Evolutionary conservation across 2,888 invertebrate species (phyloP).

Genomic region (Drosophila birchii): DNA sequence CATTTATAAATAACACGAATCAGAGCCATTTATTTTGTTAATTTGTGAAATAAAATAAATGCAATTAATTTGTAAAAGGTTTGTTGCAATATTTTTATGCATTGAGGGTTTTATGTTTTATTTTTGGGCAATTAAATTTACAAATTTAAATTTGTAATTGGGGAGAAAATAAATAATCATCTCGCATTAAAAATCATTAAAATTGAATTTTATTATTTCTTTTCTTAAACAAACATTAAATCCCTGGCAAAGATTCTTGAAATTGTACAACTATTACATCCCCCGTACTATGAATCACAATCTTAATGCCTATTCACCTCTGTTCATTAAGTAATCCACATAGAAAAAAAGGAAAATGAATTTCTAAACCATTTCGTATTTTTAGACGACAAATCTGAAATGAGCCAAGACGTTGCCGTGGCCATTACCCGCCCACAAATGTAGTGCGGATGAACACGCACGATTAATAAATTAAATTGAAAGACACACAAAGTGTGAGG

Average conservation of each 20-base stretch:
- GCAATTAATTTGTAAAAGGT: constrained; percentile 12
- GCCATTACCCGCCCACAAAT: constrained; percentile 71
- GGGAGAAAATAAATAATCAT: background rate
- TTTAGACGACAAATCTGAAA: constrained; percentile 52
- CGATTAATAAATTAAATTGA: constrained; percentile 82
- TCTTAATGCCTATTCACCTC: constrained; percentile 42
- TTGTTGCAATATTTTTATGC: constrained; percentile 3
- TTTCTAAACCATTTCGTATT: constrained; percentile 66
- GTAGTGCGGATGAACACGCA: constrained; percentile 66
- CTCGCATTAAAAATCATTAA: no score
- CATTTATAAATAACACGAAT: constrained; percentile 23
- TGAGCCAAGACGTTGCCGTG: constrained; percentile 39
- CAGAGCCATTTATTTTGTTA: constrained; percentile 24
- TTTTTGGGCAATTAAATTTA: constrained; percentile 19
- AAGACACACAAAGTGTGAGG: constrained; percentile 68
- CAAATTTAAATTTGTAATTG: background rate
- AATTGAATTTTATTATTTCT: background rate
- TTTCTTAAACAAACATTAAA: background rate
- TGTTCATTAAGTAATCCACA: constrained; percentile 65
- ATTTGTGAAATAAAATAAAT: constrained; percentile 30
- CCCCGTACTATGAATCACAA: constrained; percentile 9
- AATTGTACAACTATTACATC: background rate
- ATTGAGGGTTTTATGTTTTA: constrained; percentile 1
- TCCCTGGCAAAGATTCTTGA: background rate
- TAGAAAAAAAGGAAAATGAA: constrained; percentile 51